phyloP scores from a whole-genome alignment of 2,113 vertebrate species.

The Silurus asotus region DNA sequence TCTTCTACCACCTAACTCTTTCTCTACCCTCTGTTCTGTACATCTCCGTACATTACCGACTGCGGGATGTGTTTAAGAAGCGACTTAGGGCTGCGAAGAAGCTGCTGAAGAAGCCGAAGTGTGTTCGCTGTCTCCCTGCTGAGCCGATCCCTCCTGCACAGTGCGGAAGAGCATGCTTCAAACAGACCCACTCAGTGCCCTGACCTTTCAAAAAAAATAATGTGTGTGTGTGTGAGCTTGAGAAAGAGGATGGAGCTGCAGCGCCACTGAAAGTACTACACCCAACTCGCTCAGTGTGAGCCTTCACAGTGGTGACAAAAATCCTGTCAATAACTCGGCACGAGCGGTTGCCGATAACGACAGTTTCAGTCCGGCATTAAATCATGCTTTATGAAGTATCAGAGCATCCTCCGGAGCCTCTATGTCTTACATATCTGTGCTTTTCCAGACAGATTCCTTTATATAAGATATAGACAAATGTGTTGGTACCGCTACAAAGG shows the following conservation, averaged over 20 bases:
- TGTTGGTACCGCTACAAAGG: too few species aligned
- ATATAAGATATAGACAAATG: not conserved
- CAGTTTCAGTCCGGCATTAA: conserved; percentile 24
- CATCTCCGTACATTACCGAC: not conserved
- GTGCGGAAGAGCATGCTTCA: conserved; percentile 55
- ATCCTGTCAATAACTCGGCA: conserved; percentile 48
- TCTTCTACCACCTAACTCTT: not conserved
- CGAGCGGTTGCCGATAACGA: conserved; percentile 38
- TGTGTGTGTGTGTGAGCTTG: not conserved
- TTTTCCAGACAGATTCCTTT: conserved; percentile 14
- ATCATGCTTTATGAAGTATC: not conserved
- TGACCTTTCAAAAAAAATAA: conserved; percentile 51
- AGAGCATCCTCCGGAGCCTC: not conserved
- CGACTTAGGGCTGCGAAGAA: conserved; percentile 16
- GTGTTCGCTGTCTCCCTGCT: conserved; percentile 19
- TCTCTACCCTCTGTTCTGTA: not conserved
- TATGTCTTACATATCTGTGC: not conserved
- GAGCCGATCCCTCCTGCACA: conserved; percentile 40
- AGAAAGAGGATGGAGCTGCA: not conserved
- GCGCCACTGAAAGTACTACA: not conserved
- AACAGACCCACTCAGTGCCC: conserved; percentile 52
- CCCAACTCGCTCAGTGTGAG: conserved; percentile 29
- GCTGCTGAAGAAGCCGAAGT: conserved; percentile 37
- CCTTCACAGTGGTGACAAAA: conserved; percentile 45
- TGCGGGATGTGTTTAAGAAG: conserved; percentile 29